Conservation (phyloP, 2,113 vertebrate genomes). For the Sminthopsis crassicaudata region DNA sequence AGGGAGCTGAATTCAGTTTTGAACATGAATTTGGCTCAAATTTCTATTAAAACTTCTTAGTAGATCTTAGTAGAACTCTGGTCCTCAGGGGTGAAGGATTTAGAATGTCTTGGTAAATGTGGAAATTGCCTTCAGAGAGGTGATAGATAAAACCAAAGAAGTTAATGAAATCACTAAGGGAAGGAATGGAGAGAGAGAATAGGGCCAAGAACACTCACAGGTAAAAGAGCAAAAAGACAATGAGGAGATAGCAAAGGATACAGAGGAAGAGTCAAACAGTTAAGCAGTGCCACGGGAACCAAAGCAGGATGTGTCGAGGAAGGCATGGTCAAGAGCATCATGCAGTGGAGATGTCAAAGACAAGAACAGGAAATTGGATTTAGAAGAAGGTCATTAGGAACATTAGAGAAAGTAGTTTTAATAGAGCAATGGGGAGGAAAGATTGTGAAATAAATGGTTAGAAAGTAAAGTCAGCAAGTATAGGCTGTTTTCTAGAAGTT, state of each 20-base stretch:
- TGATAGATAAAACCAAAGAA: not conserved
- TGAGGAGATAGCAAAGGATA: not conserved
- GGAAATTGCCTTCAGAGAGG: too few relatives aligned
- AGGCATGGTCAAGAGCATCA: not conserved
- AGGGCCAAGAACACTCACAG: not conserved
- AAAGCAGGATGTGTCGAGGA: not conserved
- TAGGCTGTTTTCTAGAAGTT: not conserved
- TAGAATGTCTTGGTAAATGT: not conserved
- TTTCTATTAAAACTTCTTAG: not conserved
- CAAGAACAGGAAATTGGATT: not conserved
- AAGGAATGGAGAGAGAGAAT: not conserved
- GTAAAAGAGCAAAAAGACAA: not conserved
- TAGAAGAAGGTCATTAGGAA: not conserved
- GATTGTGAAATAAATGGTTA: not conserved
- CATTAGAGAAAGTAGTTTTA: not conserved
- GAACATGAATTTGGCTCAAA: not conserved
- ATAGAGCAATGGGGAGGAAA: not conserved
- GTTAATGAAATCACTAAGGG: not conserved
- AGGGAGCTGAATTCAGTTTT: not conserved
- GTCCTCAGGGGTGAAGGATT: not conserved
- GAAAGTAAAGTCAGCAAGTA: not conserved
- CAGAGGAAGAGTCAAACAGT: not conserved
- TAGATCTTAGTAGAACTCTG: not conserved
- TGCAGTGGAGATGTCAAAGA: not conserved
- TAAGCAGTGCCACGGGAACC: not conserved